Conservation (phyloP, 1,140 invertebrate species). For the Diabrotica virgifera region DNA sequence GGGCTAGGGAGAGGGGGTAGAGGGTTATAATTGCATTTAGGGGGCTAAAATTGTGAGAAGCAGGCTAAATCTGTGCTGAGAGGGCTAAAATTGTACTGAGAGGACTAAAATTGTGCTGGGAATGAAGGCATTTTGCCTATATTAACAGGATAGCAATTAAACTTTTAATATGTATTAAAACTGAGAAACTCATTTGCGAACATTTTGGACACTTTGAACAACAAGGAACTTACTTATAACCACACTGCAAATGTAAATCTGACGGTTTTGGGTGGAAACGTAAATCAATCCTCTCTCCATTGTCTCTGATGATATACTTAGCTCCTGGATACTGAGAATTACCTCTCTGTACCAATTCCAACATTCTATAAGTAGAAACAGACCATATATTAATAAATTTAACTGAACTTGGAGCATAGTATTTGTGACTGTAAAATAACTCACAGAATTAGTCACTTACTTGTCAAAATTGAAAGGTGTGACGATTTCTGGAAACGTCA, state of each 20-base stretch:
- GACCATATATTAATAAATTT: not conserved
- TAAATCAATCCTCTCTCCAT: slow-evolving; percentile 97
- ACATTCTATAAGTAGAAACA: slow-evolving; percentile 68
- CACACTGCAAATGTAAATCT: slow-evolving; percentile 97
- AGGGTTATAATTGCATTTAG: too few species aligned
- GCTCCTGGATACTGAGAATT: slow-evolving; percentile 99
- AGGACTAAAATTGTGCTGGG: too few species aligned
- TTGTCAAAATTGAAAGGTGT: slow-evolving; percentile 99
- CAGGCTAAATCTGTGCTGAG: too few species aligned
- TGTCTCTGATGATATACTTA: slow-evolving; percentile 98
- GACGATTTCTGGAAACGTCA: slow-evolving; percentile 99
- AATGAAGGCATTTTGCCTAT: too few species aligned
- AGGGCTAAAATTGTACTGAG: too few species aligned
- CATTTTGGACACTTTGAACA: not conserved
- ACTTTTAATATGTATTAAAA: too few species aligned
- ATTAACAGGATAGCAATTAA: too few species aligned
- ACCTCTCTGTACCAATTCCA: slow-evolving; percentile 91
- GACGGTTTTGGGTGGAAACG: slow-evolving; percentile 97
- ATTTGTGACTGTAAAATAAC: too few species aligned
- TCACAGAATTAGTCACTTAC: slow-evolving; percentile 48
- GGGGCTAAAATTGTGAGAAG: too few species aligned
- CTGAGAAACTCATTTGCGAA: too few species aligned
- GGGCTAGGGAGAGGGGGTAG: too few species aligned
- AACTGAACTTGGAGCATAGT: too few species aligned
- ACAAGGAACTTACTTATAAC: slow-evolving; percentile 69